Conservation (phyloP, 53 echinoderm and acorn worm species). For the Paelopatides confundens region DNA sequence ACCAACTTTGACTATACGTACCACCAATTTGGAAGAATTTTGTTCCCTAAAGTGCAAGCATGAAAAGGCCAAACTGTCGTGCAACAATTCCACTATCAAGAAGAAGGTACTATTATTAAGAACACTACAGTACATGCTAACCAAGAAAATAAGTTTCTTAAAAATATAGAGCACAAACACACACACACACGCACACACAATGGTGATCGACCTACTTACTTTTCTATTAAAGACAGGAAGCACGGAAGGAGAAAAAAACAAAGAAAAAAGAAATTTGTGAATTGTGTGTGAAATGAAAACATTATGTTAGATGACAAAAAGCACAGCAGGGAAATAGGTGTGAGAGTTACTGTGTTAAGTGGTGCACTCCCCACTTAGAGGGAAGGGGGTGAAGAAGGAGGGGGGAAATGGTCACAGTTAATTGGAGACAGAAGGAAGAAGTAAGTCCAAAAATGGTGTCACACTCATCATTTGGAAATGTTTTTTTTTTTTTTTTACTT, state of each 20-base stretch:
- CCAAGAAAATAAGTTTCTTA: too few species aligned
- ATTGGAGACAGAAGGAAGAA: not conserved
- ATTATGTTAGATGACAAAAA: not conserved
- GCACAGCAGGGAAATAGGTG: not conserved
- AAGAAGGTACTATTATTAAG: too few species aligned
- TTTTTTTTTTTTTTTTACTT: conserved; percentile 2
- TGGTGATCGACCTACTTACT: not conserved
- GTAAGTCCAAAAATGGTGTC: not conserved
- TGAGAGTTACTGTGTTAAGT: not conserved
- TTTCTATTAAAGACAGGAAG: not conserved
- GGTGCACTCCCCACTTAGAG: not conserved
- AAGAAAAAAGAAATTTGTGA: not conserved
- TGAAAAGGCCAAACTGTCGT: too few species aligned
- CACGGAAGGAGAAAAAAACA: not conserved
- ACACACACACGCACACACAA: too few species aligned
- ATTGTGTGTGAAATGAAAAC: not conserved
- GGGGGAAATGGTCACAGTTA: not conserved
- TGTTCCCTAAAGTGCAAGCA: too few species aligned
- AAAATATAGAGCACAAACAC: too few species aligned
- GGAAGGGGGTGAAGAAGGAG: not conserved
- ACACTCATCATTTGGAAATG: not conserved
- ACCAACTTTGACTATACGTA: too few species aligned
- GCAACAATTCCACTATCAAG: too few species aligned
- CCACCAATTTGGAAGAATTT: too few species aligned
- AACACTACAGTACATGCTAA: too few species aligned